Percentiles rank a stretch among this genome's conserved stretches.
Evolutionary conservation across 2,888 invertebrate genomes (phyloP).

Genomic region (Lysandra coridon): DNA sequence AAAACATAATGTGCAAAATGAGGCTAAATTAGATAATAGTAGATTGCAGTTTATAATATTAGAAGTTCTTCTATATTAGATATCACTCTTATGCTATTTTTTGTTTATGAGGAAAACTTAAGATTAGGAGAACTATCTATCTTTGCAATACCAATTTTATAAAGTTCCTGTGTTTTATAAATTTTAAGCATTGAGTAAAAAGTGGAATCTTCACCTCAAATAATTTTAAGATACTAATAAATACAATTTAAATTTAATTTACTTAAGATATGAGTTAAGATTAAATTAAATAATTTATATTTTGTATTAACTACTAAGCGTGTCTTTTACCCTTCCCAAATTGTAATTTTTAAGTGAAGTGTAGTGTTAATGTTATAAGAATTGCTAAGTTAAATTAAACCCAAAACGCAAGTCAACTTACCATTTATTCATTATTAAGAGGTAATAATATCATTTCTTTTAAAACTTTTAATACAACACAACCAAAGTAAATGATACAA

Average conservation of each 20-base stretch:
- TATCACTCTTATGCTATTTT: background rate
- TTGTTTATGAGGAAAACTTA: background rate
- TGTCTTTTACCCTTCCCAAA: background rate
- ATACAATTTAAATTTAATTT: background rate
- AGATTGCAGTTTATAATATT: background rate
- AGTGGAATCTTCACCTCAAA: background rate
- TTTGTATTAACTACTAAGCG: background rate
- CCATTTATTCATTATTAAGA: background rate
- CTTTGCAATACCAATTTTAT: background rate
- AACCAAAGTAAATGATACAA: background rate
- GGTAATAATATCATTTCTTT: background rate
- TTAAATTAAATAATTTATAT: constrained; percentile 26
- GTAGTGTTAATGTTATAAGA: too few species aligned
- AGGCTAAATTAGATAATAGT: constrained; percentile 1
- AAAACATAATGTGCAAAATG: background rate
- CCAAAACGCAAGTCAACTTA: background rate
- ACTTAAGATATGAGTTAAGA: constrained; percentile 6
- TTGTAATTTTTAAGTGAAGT: background rate
- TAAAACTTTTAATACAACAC: background rate
- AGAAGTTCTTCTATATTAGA: background rate
- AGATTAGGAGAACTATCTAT: background rate
- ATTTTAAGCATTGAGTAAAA: background rate
- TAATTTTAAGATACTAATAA: constrained; percentile 3
- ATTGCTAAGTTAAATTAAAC: background rate
- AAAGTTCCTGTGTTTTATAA: background rate